Conservation (phyloP, 1,140 invertebrate species). For the Lethocerus indicus region DNA sequence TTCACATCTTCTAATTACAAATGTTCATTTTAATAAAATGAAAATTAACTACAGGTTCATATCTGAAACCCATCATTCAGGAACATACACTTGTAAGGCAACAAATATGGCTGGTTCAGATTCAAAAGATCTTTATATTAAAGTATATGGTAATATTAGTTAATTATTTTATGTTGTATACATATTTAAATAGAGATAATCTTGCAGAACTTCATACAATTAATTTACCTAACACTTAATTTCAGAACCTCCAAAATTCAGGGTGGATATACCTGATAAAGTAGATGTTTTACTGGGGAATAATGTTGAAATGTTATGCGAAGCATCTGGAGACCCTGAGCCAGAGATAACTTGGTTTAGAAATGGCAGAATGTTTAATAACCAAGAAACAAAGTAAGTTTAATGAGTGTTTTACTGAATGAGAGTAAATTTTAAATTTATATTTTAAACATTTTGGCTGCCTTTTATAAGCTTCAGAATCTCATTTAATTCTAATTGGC, state of each 20-base stretch:
- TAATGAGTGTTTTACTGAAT: too few relatives aligned
- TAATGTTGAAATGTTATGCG: conserved; percentile 6
- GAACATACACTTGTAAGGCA: conserved; percentile 4
- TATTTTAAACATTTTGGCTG: too few relatives aligned
- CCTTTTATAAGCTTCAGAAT: too few relatives aligned
- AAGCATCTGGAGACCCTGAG: conserved; percentile 9
- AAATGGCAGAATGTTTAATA: neutral
- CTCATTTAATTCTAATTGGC: too few relatives aligned
- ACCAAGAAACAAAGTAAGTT: conserved; percentile 1
- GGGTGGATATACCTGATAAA: neutral
- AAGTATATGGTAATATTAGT: conserved; percentile 1
- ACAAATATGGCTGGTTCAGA: conserved; percentile 7
- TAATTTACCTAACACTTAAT: neutral
- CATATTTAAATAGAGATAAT: neutral
- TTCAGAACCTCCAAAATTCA: conserved; percentile 8
- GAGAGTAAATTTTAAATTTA: too few relatives aligned
- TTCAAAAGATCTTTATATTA: neutral
- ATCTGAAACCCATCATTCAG: neutral
- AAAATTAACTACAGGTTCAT: conserved; percentile 4
- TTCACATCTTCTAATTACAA: too few relatives aligned
- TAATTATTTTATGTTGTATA: neutral
- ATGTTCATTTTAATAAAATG: neutral
- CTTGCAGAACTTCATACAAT: neutral
- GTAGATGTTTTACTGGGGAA: conserved; percentile 6
- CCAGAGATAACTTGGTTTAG: conserved; percentile 5